phyloP scores from a whole-genome alignment of 2,113 vertebrate species.

The Melanostigma gelatinosum region DNA sequence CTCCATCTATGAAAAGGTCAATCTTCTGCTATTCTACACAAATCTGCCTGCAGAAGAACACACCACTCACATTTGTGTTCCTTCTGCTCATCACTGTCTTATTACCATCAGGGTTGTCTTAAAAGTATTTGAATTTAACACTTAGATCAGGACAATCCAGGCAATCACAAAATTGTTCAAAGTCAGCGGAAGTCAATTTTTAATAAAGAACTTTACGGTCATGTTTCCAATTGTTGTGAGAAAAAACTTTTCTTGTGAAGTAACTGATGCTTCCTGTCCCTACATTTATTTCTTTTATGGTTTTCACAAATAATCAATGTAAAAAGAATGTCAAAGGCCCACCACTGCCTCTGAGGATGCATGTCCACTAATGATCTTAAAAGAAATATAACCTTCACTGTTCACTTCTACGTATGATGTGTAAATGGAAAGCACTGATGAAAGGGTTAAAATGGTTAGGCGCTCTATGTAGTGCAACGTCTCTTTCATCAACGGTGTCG shows the following conservation, averaged over 20 bases:
- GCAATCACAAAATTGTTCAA: not conserved
- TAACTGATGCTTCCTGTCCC: not conserved
- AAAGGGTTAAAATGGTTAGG: not conserved
- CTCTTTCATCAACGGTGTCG: conserved; percentile 4
- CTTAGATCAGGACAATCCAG: not conserved
- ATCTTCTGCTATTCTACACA: not conserved
- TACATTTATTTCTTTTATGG: too few relatives aligned
- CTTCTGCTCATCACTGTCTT: not conserved
- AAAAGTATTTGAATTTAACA: not conserved
- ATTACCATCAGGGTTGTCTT: not conserved
- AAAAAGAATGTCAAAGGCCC: not conserved
- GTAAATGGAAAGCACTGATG: not conserved
- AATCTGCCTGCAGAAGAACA: not conserved
- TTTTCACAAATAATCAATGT: not conserved
- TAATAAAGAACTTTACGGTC: not conserved
- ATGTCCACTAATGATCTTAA: not conserved
- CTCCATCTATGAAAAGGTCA: conserved; percentile 36
- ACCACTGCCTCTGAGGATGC: not conserved
- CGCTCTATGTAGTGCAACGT: not conserved
- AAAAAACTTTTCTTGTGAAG: not conserved
- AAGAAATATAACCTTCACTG: not conserved
- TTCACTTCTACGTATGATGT: not conserved
- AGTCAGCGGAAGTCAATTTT: not conserved
- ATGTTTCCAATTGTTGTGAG: not conserved
- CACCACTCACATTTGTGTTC: not conserved